phyloP scores from a whole-genome alignment of 2,888 invertebrate genomes.

The Mayetiola destructor region DNA sequence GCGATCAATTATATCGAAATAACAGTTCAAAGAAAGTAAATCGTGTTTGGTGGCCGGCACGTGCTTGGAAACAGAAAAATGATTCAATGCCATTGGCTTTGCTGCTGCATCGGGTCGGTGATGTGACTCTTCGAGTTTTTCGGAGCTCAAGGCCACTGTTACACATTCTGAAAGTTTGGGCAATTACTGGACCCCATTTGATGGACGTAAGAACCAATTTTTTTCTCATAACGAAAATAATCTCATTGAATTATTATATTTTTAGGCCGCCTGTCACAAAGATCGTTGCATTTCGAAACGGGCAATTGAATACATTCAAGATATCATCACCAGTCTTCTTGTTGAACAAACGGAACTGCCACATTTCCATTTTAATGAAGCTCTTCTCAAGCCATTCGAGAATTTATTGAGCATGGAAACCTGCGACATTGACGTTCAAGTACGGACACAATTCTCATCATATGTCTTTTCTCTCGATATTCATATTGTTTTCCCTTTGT shows the following conservation, averaged over 20 bases:
- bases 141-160: constrained; percentile 74
- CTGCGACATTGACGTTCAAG: constrained; percentile 87
- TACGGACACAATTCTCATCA: constrained; percentile 25
- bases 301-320: constrained; percentile 83
- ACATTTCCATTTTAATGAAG: constrained; percentile 92
- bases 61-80: constrained; percentile 33
- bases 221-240: not conserved
- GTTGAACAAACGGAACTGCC: constrained; percentile 78
- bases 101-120: constrained; percentile 70
- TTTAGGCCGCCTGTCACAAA: constrained; percentile 77
- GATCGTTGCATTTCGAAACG: constrained; percentile 79
- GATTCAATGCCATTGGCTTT: constrained; percentile 40
- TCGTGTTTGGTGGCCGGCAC: constrained; percentile 35
- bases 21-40: constrained; percentile 35
- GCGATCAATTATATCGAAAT: constrained; percentile 46
- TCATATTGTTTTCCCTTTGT: constrained; percentile 18
- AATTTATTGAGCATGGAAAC: constrained; percentile 84
- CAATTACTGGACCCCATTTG: constrained; percentile 79
- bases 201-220: constrained; percentile 54
- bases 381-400: constrained; percentile 87
- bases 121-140: constrained; percentile 75
- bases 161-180: constrained; percentile 88
- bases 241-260: constrained; percentile 17
- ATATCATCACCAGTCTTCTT: constrained; percentile 73
- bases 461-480: not conserved